Conservation (phyloP, 2,113 vertebrate genomes). For the Caranx ignobilis region DNA sequence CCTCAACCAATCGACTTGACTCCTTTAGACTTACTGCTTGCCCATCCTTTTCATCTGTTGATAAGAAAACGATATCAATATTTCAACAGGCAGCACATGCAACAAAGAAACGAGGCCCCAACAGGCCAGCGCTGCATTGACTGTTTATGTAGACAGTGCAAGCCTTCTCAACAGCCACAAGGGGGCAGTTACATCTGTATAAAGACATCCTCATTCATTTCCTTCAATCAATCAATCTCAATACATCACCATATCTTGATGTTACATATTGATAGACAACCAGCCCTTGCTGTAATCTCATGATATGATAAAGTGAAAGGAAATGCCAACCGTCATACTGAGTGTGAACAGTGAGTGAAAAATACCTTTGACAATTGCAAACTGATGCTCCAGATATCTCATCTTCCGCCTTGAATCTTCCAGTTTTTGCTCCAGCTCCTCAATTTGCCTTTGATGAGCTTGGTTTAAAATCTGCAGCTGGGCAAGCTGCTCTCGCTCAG, state of each 20-base stretch:
- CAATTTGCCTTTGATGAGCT: slow-evolving; percentile 91
- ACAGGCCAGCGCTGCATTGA: not conserved
- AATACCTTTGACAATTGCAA: slow-evolving; percentile 92
- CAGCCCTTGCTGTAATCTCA: not conserved
- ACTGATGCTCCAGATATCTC: slow-evolving; percentile 94
- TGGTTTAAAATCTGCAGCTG: slow-evolving; percentile 94
- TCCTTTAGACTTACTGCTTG: slow-evolving; percentile 89
- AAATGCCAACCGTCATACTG: not conserved
- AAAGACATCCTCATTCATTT: not conserved
- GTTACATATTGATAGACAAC: not conserved
- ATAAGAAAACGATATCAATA: slow-evolving; percentile 10
- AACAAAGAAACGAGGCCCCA: not conserved
- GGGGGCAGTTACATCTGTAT: slow-evolving; percentile 17
- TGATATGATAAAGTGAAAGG: not conserved
- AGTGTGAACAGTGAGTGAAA: slow-evolving; percentile 12
- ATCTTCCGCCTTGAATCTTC: slow-evolving; percentile 91
- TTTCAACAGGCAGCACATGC: not conserved
- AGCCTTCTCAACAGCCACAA: slow-evolving; percentile 12
- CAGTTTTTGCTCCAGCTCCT: slow-evolving; percentile 89
- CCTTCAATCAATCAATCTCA: not conserved
- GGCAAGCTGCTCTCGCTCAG: slow-evolving; percentile 89
- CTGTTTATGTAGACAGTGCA: not conserved
- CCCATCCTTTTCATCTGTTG: slow-evolving; percentile 93
- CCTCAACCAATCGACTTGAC: slow-evolving; percentile 88
- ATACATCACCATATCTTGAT: not conserved